A percentile compares a stretch with the other conserved stretches of the same genome.
phyloP scores from a whole-genome alignment of 92 coral and sea anemone genomes.

The Parazoanthus atlanticus region DNA sequence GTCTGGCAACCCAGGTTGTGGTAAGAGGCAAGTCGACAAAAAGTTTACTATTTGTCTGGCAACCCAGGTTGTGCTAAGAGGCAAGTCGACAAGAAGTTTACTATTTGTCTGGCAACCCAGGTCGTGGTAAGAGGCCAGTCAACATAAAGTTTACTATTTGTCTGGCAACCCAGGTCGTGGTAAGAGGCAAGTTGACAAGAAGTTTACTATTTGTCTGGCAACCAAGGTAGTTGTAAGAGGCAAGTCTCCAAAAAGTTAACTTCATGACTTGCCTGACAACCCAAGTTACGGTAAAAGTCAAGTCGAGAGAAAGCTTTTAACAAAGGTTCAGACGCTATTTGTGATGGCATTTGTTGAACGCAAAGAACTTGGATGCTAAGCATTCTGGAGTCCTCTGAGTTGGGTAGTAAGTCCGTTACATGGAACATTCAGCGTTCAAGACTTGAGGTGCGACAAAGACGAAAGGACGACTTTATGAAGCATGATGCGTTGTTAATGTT shows the following conservation, averaged over 20 bases:
- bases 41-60: too few species aligned
- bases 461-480: background rate
- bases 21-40: background rate
- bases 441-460: background rate
- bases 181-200: background rate
- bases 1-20: background rate
- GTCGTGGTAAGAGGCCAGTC: background rate
- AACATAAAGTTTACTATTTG: background rate
- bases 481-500: too few species aligned
- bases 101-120: background rate
- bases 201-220: too few species aligned
- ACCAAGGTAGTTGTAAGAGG: too few species aligned
- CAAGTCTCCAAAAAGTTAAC: background rate
- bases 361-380: background rate
- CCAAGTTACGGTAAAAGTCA: too few species aligned
- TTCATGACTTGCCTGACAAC: too few species aligned
- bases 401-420: background rate
- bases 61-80: background rate
- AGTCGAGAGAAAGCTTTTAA: too few species aligned
- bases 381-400: background rate
- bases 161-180: background rate
- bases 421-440: background rate
- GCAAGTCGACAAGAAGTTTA: background rate
- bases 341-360: background rate
- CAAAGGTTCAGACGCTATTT: background rate